Evolutionary conservation across 2,797 vertebrate genomes (phyloP), one percentile per base, ranked within the genome.

Genomic region (Melanotaenia parkinsoni): DNA sequence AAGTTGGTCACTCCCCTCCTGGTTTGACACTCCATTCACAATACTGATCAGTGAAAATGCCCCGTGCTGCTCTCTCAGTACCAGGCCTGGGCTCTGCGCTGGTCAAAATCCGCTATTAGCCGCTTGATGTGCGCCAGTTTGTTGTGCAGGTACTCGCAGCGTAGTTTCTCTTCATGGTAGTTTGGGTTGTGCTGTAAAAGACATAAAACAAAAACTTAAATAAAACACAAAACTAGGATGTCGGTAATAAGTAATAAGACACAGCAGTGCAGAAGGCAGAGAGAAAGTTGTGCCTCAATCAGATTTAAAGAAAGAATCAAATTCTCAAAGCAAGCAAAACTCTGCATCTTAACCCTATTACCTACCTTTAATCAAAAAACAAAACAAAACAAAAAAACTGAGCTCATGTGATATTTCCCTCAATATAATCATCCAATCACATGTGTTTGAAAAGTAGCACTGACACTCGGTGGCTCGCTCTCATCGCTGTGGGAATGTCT

Each of bases 71-170:
- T 72, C 66, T 66, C 79, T 90, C 95, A 96, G 86, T 92, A 93
- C 94, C 92, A 95, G 30, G 90, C 85, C 86, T 93, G 92, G 67
- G 92, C 93, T 87, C 94, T 93, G 82, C 85, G 93, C 91, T 96
- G 92, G 94, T 98, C 96, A 81, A 96, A 99, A 87, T 98, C 96
- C 72, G 91, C 92, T 88, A 99, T 96, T 14, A 97, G 95, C 79
- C 93, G 93, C 90, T 97, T 97, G 90, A 97, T 97, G 87, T 96
- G 96, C 84, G 95, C 95, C 92, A 97, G 89, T 93, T 97, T 97
- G 88, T 95, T 96, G 93, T 98, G 96, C 90, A 98, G 95, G 86
- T 97, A 97, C 82, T 96, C 94, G 63, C 95, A 97, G 90, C 96
- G 95, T 54, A 92, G 93, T 72, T 98, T 98, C 92, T 96, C 94